phyloP scores from a whole-genome alignment of 1,140 invertebrate genomes.

The Babylonia areolata region DNA sequence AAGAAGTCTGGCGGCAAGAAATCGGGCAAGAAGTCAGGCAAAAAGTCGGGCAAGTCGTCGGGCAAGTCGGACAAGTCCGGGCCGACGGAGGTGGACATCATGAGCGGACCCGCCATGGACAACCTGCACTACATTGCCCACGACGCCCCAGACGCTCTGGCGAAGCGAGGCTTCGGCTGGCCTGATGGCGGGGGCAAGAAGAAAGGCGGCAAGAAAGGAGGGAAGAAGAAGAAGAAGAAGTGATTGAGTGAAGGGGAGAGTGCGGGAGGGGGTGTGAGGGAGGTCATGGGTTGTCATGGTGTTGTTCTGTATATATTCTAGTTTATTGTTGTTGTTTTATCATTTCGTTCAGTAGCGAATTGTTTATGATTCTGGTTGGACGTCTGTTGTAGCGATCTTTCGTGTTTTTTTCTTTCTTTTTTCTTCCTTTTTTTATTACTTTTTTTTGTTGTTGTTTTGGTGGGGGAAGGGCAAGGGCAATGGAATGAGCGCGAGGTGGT shows the following conservation, averaged over 20 bases:
- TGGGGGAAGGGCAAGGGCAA: no score
- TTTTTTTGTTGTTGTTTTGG: background rate
- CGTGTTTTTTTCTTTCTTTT: background rate
- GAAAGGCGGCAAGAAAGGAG: slow-evolving; percentile 54
- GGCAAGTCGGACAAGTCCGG: slow-evolving; percentile 59
- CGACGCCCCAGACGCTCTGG: slow-evolving; percentile 66
- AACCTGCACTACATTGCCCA: slow-evolving; percentile 73
- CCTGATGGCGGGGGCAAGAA: slow-evolving; percentile 58
- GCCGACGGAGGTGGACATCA: slow-evolving; percentile 61
- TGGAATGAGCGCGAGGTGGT: background rate
- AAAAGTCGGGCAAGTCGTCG: slow-evolving; percentile 62
- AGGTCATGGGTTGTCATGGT: background rate
- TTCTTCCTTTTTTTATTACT: background rate
- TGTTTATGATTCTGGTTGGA: no score
- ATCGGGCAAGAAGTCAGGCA: slow-evolving; percentile 64
- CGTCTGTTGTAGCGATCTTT: background rate
- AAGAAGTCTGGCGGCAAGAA: slow-evolving; percentile 63
- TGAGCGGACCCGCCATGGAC: slow-evolving; percentile 66
- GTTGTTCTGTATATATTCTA: background rate
- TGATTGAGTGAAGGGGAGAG: background rate
- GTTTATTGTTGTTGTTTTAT: background rate
- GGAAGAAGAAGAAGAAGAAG: slow-evolving; percentile 60
- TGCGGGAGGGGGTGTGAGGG: background rate
- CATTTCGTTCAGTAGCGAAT: no score
- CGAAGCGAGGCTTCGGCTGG: slow-evolving; percentile 67